Evolutionary conservation across 2,113 vertebrate species (phyloP).

Genomic region (Tyrannus savana): DNA sequence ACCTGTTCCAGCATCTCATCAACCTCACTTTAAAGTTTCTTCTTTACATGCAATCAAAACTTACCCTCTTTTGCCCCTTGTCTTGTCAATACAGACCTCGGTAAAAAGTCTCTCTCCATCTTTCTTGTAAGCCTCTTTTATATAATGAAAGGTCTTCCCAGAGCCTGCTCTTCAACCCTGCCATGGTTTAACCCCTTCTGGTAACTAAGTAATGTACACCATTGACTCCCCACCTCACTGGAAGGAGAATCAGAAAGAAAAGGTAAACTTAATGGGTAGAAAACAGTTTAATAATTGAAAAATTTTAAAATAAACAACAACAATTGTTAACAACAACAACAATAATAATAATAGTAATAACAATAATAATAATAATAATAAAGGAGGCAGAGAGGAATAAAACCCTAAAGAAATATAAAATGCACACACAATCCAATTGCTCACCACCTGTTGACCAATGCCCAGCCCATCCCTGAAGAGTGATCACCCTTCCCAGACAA

Average conservation of each 20-base stretch:
- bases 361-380: neutral
- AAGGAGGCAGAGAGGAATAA: neutral
- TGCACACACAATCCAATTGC: neutral
- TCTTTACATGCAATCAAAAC: neutral
- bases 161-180: neutral
- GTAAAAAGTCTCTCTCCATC: neutral
- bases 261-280: neutral
- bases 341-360: neutral
- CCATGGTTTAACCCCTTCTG: neutral
- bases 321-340: neutral
- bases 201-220: neutral
- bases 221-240: neutral
- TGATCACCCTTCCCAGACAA: fast-evolving
- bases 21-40: neutral
- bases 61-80: neutral
- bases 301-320: neutral
- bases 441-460: neutral
- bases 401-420: neutral
- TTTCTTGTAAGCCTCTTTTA: neutral
- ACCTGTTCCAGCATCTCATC: neutral
- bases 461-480: neutral
- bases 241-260: neutral
- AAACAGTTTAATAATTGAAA: neutral
- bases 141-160: neutral
- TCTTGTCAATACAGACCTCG: neutral